phyloP scores from a whole-genome alignment of 2,113 vertebrate genomes.

The Leptocoma aspasia region DNA sequence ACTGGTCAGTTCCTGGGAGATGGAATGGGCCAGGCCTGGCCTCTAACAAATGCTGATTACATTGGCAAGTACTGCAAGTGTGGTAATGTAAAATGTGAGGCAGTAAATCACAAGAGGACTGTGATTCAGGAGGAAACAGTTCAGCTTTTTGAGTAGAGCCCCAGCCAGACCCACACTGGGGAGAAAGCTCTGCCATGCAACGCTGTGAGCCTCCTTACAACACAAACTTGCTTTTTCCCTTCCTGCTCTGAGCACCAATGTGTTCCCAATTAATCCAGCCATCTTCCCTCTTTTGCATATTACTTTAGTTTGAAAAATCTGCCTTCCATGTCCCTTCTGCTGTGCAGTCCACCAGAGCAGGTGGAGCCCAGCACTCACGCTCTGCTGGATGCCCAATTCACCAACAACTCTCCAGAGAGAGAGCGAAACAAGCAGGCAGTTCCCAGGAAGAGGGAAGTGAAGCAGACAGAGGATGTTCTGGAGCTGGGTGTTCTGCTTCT shows the following conservation, averaged over 20 bases:
- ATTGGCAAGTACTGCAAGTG: neutral
- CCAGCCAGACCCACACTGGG: neutral
- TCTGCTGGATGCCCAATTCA: neutral
- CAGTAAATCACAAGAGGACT: neutral
- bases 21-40: neutral
- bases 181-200: neutral
- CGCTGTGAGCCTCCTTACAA: neutral
- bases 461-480: neutral
- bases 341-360: neutral
- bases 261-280: neutral
- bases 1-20: neutral
- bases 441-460: neutral
- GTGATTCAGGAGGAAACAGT: neutral
- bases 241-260: neutral
- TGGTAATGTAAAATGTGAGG: neutral
- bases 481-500: neutral
- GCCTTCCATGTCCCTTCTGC: neutral
- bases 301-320: neutral
- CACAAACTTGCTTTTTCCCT: neutral
- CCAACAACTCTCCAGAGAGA: neutral
- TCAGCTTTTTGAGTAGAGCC: neutral
- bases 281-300: fast-evolving
- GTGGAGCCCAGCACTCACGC: fast-evolving
- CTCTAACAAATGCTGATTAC: neutral
- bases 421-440: neutral